Evolutionary conservation across 2,888 invertebrate species (phyloP).

Genomic region (Pheosia gnoma): DNA sequence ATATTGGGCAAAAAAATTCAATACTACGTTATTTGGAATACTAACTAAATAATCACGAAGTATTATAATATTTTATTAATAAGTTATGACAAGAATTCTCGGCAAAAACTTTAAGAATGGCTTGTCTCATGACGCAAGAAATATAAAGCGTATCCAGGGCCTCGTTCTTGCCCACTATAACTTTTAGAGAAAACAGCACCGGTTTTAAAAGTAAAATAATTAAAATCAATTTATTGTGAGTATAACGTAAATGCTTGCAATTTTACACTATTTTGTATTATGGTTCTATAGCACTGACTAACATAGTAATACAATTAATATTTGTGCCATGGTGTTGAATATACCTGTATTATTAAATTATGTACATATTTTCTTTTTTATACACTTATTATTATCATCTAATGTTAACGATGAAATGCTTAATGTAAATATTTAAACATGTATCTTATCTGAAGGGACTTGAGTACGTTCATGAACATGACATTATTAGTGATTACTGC

Average conservation of each 20-base stretch:
- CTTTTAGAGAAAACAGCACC: too few relatives aligned
- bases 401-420: not conserved
- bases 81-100: too few relatives aligned
- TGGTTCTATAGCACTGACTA: not conserved
- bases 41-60: too few relatives aligned
- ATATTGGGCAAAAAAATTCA: too few relatives aligned
- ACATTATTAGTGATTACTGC: conserved; percentile 17
- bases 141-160: too few relatives aligned
- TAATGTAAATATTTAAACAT: not conserved
- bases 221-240: not conserved
- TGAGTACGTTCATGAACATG: conserved; percentile 7
- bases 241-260: not conserved
- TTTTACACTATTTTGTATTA: not conserved
- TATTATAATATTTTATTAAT: too few relatives aligned
- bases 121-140: too few relatives aligned
- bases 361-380: not conserved
- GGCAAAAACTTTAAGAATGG: too few relatives aligned
- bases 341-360: not conserved
- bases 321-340: not conserved
- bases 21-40: too few relatives aligned
- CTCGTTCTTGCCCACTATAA: too few relatives aligned
- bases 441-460: not conserved
- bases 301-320: not conserved
- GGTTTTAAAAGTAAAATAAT: too few relatives aligned
- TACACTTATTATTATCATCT: not conserved